phyloP scores from a whole-genome alignment of 2,797 vertebrate genomes.

The Arnoldichthys spilopterus region DNA sequence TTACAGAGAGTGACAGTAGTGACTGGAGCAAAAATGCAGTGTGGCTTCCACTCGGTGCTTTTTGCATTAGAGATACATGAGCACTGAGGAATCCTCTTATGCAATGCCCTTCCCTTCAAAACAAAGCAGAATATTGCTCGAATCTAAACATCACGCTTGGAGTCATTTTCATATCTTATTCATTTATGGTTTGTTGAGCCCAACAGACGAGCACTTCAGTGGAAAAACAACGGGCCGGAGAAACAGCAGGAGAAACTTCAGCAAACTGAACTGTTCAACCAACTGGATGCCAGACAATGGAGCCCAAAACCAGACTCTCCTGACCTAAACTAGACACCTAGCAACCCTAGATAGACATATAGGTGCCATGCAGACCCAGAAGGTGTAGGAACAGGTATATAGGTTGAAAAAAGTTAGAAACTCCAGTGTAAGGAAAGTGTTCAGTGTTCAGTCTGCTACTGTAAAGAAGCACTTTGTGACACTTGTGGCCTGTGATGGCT shows the following conservation, averaged over 20 bases:
- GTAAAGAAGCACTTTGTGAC: no score
- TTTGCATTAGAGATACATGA: neutral
- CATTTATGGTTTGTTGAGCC: conserved; percentile 7
- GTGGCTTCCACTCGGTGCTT: neutral
- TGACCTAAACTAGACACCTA: no score
- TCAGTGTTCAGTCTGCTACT: no score
- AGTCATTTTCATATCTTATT: conserved; percentile 33
- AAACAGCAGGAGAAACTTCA: neutral
- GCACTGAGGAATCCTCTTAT: neutral
- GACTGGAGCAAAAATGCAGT: neutral
- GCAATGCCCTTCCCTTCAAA: conserved; percentile 1
- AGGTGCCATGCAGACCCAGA: no score
- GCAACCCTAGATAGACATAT: no score
- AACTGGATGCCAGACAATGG: no score
- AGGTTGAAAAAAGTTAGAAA: no score
- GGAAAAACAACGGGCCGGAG: neutral
- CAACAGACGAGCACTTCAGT: neutral
- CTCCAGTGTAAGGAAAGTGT: no score
- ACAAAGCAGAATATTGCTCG: conserved; percentile 8
- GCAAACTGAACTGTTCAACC: neutral
- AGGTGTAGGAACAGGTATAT: no score
- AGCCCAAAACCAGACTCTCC: no score
- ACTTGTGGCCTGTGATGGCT: no score
- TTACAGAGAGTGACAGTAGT: neutral
- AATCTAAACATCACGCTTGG: conserved; percentile 23